Conservation (phyloP, 1,140 invertebrate genomes). For the Chironomus tepperi region DNA sequence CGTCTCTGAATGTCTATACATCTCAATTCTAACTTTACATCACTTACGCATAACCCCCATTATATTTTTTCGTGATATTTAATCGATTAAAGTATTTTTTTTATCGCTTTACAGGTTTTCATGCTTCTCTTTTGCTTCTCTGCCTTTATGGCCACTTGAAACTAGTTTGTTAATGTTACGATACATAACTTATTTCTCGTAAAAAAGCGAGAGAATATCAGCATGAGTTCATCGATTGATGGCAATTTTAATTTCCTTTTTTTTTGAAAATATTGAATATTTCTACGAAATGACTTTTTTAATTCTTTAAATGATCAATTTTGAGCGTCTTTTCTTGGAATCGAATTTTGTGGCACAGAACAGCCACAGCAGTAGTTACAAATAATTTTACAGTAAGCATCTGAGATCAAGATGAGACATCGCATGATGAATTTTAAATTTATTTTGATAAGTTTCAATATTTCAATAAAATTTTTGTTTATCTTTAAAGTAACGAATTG, state of each 20-base stretch:
- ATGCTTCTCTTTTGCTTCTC: not conserved
- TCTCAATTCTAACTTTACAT: too few relatives aligned
- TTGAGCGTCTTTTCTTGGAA: not conserved
- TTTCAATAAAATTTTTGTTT: constrained; percentile 1
- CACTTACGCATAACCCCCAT: too few relatives aligned
- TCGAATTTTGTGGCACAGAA: not conserved
- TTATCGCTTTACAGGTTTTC: constrained; percentile 21
- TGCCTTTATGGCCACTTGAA: not conserved
- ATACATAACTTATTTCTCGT: too few relatives aligned
- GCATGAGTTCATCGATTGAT: constrained; percentile 17
- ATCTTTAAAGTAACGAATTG: not conserved
- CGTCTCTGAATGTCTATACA: too few relatives aligned
- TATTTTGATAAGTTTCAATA: not conserved
- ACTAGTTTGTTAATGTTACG: not conserved
- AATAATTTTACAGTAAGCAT: too few relatives aligned
- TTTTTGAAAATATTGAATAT: not conserved
- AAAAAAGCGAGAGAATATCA: not conserved
- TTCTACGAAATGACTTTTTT: not conserved
- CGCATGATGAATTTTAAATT: constrained; percentile 18
- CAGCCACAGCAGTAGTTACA: not conserved
- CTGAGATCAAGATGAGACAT: not conserved
- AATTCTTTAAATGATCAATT: not conserved
- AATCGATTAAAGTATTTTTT: constrained; percentile 15
- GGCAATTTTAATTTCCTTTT: constrained; percentile 14
- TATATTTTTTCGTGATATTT: constrained; percentile 17